Evolutionary conservation across 2,113 vertebrate genomes (phyloP).

Genomic region (Lagopus muta): DNA sequence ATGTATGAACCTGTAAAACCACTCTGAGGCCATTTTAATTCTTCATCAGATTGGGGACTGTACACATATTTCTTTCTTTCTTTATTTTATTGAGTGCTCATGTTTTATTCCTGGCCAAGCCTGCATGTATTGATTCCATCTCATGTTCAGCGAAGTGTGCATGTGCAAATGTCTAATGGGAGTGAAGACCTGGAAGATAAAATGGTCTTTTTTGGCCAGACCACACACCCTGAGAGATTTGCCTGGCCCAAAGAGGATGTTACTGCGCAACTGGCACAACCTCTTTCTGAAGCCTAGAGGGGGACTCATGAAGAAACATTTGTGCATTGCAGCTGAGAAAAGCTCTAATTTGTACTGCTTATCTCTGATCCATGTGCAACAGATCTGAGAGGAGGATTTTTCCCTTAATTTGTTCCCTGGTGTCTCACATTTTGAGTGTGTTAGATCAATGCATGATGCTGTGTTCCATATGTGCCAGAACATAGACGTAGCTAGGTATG

Average conservation of each 20-base stretch:
- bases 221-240: conserved; percentile 36
- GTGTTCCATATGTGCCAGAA: conserved; percentile 36
- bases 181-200: conserved; percentile 33
- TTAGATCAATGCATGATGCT: conserved; percentile 52
- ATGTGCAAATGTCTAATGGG: conserved; percentile 34
- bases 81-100: conserved; percentile 55
- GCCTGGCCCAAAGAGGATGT: conserved; percentile 22
- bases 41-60: conserved; percentile 46
- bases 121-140: conserved; percentile 50
- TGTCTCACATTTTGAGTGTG: conserved; percentile 53
- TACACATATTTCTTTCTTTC: not conserved
- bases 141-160: conserved; percentile 49
- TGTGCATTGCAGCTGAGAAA: conserved; percentile 41
- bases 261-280: conserved; percentile 29
- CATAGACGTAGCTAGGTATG: not conserved
- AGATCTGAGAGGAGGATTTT: conserved; percentile 63
- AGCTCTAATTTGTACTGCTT: conserved; percentile 61
- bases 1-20: conserved; percentile 15
- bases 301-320: conserved; percentile 36
- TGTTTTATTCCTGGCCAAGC: conserved; percentile 32
- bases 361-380: conserved; percentile 50
- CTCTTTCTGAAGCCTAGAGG: conserved; percentile 47
- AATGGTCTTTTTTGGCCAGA: conserved; percentile 31
- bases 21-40: conserved; percentile 45
- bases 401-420: conserved; percentile 68